A percentile compares a stretch with the other conserved stretches of the same genome.
These are phyloP conservation scores for Rhabdomys dilectus DNA, from an alignment of 2,113 vertebrate species.

Conservation along the genomic window DNA sequence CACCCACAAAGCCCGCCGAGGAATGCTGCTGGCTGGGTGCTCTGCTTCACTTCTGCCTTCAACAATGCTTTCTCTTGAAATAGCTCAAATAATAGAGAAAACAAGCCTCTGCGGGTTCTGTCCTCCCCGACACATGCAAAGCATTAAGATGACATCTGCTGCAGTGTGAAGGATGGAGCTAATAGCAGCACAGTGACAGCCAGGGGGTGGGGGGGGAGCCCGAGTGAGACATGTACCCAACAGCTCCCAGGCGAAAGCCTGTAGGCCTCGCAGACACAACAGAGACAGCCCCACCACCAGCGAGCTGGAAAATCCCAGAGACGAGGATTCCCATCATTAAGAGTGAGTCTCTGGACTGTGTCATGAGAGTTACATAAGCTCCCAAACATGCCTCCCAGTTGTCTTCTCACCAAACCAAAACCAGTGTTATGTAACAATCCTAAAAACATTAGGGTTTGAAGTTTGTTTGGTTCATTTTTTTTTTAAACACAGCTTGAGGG, in stretches of 20 bases:
- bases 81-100: slow-evolving; percentile 36
- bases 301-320: background rate
- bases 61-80: slow-evolving; percentile 55
- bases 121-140: slow-evolving; percentile 39
- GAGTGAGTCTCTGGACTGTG: background rate
- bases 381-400: background rate
- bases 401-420: slow-evolving; percentile 66
- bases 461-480: background rate
- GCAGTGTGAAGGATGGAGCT: slow-evolving; percentile 33
- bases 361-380: slow-evolving; percentile 59
- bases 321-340: background rate
- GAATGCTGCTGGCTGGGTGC: slow-evolving; percentile 25
- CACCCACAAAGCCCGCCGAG: background rate
- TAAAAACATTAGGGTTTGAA: slow-evolving; percentile 17
- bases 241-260: slow-evolving; percentile 35
- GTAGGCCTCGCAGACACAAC: slow-evolving; percentile 48
- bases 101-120: slow-evolving; percentile 20
- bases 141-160: slow-evolving; percentile 61
- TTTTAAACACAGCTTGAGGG: slow-evolving; percentile 32
- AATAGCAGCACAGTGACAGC: background rate
- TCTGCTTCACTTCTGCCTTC: background rate
- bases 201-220: slow-evolving; percentile 17
- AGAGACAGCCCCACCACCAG: slow-evolving; percentile 48
- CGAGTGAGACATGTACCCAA: slow-evolving; percentile 13
- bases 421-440: slow-evolving; percentile 67